Base-by-base conservation (phyloP, 2,113 vertebrate genomes). In the Balaeniceps rex region DNA sequence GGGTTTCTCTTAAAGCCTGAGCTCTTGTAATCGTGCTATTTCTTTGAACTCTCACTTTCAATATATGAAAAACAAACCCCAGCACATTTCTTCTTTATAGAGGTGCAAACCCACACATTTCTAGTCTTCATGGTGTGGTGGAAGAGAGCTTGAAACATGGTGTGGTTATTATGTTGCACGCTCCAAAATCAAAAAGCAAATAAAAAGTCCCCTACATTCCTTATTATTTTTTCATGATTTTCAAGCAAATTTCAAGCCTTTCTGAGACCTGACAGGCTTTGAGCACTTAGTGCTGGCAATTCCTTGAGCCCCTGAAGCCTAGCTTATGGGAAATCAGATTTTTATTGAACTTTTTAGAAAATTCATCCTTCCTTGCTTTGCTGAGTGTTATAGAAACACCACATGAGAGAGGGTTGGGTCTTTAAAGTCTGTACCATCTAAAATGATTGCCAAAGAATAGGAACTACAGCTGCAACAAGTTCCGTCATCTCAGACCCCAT, bases 371-470 rank as follows among this genome's bases (percentile, higher is more conserved):
- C 57, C 11, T 95, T 46, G 10, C 57, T 69, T 7, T 42, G 34
- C 72, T 5, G 12, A 93, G 36, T 24, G 2, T 65, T 54, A n/a
- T 2, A 52, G 75, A n/a, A 70, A 90, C 61, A 66, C 49, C 34
- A 22, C 11, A 8, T 0, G 7, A 81, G 68, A 74, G 54, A 4
- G 0, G 5, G 7, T 29, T 2, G 4, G 49, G 11, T 19, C 19
- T 75, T 88, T 64, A 22, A 77, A 77, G 31, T 18, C 38, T 66
- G 14, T 34, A 5, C 23, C 12, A 25, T 42, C 38, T 34, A 12
- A 63, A 77, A 34, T 9, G 10, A 28, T 8, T 40, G 38, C 17
- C 25, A 40, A 54, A 63, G 51, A 54, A 26, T 3, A 81, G 55
- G 34, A 91, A 13, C 66, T 38, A 28, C 6, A 24, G 6, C 17